These are phyloP conservation scores for Sceliomorpha sp. DNA, from an alignment of 2,888 invertebrate species.

Conservation along the genomic window DNA sequence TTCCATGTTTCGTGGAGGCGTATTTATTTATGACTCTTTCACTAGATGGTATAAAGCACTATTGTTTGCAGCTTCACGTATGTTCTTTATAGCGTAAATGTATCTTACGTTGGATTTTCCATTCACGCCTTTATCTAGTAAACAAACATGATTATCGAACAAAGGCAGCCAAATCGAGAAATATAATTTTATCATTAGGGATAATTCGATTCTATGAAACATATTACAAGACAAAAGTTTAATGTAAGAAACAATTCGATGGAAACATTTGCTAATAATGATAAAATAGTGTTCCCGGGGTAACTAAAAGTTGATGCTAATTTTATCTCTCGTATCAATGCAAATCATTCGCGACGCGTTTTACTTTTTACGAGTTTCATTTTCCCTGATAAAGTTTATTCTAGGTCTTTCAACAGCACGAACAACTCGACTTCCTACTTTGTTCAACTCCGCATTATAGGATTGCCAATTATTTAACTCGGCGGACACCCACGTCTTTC, in stretches of 20 bases:
- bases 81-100: constrained; percentile 27
- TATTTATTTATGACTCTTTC: constrained; percentile 43
- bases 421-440: constrained; percentile 47
- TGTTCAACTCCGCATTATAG: constrained; percentile 44
- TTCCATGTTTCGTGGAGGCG: constrained; percentile 34
- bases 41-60: constrained; percentile 38
- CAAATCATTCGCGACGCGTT: constrained; percentile 29
- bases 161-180: not conserved
- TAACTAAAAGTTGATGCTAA: too few relatives aligned
- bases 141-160: too few relatives aligned
- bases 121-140: too few relatives aligned
- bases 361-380: constrained; percentile 36
- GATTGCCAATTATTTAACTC: constrained; percentile 51
- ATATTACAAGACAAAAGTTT: too few relatives aligned
- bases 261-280: too few relatives aligned
- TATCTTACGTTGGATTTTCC: too few relatives aligned
- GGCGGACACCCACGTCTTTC: constrained; percentile 44
- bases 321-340: constrained; percentile 21
- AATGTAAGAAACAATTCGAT: not conserved
- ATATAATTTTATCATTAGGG: not conserved
- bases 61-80: constrained; percentile 33
- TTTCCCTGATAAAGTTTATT: constrained; percentile 37
- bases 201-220: too few relatives aligned
- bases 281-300: too few relatives aligned
- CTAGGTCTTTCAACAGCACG: constrained; percentile 42